These are phyloP conservation scores for Bagarius yarrelli DNA, from an alignment of 2,113 vertebrate genomes.

Conservation along the genomic window DNA sequence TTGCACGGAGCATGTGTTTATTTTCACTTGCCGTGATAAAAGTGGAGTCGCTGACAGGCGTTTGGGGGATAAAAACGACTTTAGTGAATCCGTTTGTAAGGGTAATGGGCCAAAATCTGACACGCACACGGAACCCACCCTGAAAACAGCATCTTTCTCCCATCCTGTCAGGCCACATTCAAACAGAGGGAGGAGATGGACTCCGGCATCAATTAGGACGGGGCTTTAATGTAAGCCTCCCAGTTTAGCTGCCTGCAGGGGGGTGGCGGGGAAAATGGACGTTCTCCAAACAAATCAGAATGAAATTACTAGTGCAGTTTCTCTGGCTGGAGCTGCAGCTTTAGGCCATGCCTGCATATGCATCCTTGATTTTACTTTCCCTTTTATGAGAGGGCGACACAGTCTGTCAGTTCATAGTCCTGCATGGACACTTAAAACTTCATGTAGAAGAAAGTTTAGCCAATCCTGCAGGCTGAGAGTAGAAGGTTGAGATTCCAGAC, in stretches of 20 bases:
- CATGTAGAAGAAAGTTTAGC: too few relatives aligned
- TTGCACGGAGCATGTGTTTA: conserved; percentile 15
- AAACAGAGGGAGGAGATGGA: conserved; percentile 25
- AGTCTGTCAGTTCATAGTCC: too few relatives aligned
- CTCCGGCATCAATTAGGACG: conserved; percentile 30
- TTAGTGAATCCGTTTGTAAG: conserved; percentile 10
- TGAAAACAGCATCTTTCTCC: conserved; percentile 32
- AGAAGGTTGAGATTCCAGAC: too few relatives aligned
- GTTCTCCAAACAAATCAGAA: conserved; percentile 26
- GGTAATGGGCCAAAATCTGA: conserved; percentile 25
- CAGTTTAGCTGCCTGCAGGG: conserved; percentile 1
- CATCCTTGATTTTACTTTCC: neutral
- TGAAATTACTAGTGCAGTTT: conserved; percentile 60
- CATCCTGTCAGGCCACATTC: conserved; percentile 16
- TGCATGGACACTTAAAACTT: too few relatives aligned
- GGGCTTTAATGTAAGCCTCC: neutral
- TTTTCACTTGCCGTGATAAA: conserved; percentile 34
- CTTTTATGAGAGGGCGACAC: neutral
- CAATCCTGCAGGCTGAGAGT: too few relatives aligned
- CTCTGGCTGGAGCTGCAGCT: conserved; percentile 59
- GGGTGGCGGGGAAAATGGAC: neutral
- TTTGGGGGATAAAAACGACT: conserved; percentile 16
- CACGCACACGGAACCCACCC: conserved; percentile 23
- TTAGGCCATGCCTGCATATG: too few relatives aligned
- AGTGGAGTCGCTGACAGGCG: neutral